phyloP scores from a whole-genome alignment of 2,797 vertebrate genomes.

The Sebastiscus tertius region DNA sequence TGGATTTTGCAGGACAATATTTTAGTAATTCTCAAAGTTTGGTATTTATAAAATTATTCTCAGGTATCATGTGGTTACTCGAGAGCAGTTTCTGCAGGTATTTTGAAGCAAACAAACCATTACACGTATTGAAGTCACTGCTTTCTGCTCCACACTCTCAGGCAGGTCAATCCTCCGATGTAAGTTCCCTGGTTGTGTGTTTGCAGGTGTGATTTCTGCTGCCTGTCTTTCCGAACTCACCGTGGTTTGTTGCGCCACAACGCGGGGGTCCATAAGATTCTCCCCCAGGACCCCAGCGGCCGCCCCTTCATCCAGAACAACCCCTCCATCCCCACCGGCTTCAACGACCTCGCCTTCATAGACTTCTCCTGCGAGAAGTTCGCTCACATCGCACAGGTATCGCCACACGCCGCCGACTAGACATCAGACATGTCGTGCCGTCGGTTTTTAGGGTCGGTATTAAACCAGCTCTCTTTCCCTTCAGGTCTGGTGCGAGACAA shows the following conservation, averaged over 20 bases:
- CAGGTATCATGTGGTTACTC: too few relatives aligned
- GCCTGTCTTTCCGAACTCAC: constrained; percentile 95
- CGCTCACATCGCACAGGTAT: constrained; percentile 95
- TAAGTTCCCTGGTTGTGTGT: background rate
- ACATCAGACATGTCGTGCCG: too few relatives aligned
- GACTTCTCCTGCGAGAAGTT: constrained; percentile 99
- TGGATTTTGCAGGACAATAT: too few relatives aligned
- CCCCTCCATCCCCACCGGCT: constrained; percentile 94
- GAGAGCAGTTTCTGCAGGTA: too few relatives aligned
- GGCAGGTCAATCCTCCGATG: too few relatives aligned
- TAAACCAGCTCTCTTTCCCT: background rate
- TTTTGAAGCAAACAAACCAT: too few relatives aligned
- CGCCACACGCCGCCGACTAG: too few relatives aligned
- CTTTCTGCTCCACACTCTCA: too few relatives aligned
- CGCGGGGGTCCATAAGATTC: constrained; percentile 91
- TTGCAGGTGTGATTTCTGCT: constrained; percentile 93
- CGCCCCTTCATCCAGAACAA: constrained; percentile 98
- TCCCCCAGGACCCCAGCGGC: constrained; percentile 91
- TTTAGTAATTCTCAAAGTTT: too few relatives aligned
- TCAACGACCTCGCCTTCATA: constrained; percentile 96
- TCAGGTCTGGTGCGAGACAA: constrained; percentile 97
- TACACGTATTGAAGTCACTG: too few relatives aligned
- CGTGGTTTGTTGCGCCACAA: constrained; percentile 95
- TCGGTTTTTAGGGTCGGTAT: too few relatives aligned
- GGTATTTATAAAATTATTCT: too few relatives aligned